Evolutionary conservation across 2,888 invertebrate species (phyloP).

Genomic region (Ochropleura leucogaster): DNA sequence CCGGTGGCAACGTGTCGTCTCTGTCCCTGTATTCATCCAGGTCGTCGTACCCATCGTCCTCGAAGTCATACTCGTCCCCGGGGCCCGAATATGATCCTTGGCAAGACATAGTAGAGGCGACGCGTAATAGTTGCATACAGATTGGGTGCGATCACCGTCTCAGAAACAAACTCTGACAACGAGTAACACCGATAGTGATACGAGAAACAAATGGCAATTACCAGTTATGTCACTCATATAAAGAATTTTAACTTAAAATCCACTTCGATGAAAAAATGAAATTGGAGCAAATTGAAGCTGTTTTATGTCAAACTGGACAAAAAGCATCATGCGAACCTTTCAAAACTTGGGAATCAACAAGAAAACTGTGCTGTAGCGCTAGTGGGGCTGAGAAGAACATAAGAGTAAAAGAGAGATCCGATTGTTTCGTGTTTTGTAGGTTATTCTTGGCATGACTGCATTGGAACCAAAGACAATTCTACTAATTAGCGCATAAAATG

Average conservation of each 20-base stretch:
- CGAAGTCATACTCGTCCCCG: slow-evolving; percentile 93
- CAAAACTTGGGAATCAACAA: slow-evolving; percentile 51
- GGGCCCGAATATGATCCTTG: slow-evolving; percentile 93
- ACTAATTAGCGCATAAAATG: too few relatives aligned
- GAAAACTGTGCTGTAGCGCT: slow-evolving; percentile 59
- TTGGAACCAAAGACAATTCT: slow-evolving; percentile 73
- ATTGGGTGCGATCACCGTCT: slow-evolving; percentile 85
- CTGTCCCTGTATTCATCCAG: slow-evolving; percentile 92
- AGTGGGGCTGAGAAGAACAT: slow-evolving; percentile 29
- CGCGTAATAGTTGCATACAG: slow-evolving; percentile 91
- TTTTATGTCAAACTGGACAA: slow-evolving; percentile 86
- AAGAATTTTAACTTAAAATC: slow-evolving; percentile 78
- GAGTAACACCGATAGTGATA: slow-evolving; percentile 71
- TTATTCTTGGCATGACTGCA: slow-evolving; percentile 6
- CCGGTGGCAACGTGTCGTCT: slow-evolving; percentile 89
- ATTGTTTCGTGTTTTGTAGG: slow-evolving; percentile 38
- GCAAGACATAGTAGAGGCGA: slow-evolving; percentile 91
- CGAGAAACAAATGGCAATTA: slow-evolving; percentile 76
- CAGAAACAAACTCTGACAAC: slow-evolving; percentile 82
- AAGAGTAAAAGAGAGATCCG: slow-evolving; percentile 72
- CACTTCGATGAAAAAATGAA: slow-evolving; percentile 80
- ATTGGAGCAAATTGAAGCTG: slow-evolving; percentile 84
- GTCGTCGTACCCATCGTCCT: slow-evolving; percentile 93
- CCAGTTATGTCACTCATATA: slow-evolving; percentile 85
- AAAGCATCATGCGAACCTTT: slow-evolving; percentile 81